These are phyloP conservation scores for Nezara viridula DNA, from an alignment of 2,888 invertebrate species.

Conservation along the genomic window DNA sequence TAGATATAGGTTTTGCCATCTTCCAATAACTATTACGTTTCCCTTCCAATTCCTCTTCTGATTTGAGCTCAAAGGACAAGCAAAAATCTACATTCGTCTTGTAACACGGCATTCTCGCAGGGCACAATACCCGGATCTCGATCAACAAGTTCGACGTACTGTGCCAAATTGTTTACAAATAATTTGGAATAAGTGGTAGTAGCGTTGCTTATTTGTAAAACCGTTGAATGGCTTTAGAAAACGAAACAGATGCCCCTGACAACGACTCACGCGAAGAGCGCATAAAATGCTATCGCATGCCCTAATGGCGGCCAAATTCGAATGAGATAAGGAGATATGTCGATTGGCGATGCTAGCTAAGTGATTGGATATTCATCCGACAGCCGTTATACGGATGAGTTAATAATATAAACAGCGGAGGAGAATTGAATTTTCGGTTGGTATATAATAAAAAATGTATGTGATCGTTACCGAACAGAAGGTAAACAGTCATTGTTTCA, in stretches of 20 bases:
- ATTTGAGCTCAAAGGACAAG: too few relatives aligned
- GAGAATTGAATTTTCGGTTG: background rate
- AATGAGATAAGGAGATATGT: conserved; percentile 1
- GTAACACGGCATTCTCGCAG: too few relatives aligned
- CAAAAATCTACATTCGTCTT: too few relatives aligned
- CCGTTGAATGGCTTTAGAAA: background rate
- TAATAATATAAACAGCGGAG: background rate
- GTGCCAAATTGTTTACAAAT: background rate
- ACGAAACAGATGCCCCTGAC: background rate
- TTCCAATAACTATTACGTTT: too few relatives aligned
- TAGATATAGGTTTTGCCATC: too few relatives aligned
- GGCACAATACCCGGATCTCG: too few relatives aligned
- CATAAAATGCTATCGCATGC: conserved; percentile 9
- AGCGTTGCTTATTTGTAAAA: background rate
- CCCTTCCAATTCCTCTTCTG: too few relatives aligned
- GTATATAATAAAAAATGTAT: background rate
- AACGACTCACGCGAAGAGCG: background rate
- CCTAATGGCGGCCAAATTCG: background rate
- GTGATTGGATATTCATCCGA: background rate
- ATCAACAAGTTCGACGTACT: too few relatives aligned
- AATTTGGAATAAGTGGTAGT: background rate
- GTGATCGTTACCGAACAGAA: background rate
- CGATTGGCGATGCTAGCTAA: background rate
- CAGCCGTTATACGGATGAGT: background rate
- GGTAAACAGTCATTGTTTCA: background rate